phyloP scores from a whole-genome alignment of 2,113 vertebrate genomes.

The Ammodramus savannarum region DNA sequence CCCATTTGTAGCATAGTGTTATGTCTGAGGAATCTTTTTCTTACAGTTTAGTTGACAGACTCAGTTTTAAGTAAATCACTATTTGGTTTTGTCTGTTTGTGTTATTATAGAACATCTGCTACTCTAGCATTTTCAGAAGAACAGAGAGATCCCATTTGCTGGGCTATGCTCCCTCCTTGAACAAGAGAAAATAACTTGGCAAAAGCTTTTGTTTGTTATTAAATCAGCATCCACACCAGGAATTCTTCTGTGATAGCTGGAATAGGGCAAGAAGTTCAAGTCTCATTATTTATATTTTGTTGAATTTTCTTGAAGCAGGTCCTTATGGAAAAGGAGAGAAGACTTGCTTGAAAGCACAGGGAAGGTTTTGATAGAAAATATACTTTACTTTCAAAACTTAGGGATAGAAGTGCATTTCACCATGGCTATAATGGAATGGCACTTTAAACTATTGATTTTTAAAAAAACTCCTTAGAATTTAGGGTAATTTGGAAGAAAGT shows the following conservation, averaged over 20 bases:
- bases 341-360: neutral
- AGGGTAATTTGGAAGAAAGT: neutral
- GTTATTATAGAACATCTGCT: neutral
- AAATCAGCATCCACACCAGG: neutral
- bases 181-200: neutral
- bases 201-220: neutral
- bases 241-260: neutral
- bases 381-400: neutral
- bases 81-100: neutral
- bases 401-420: neutral
- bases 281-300: neutral
- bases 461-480: neutral
- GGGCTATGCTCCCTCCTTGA: neutral
- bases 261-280: neutral
- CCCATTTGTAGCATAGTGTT: neutral
- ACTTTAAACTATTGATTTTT: neutral
- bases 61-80: neutral
- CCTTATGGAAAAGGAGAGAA: neutral
- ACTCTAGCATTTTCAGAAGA: neutral
- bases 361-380: neutral
- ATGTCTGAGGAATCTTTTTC: neutral
- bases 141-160: neutral
- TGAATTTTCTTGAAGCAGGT: neutral
- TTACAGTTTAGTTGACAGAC: neutral
- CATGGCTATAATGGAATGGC: neutral